phyloP scores from a whole-genome alignment of 2,888 invertebrate genomes.

The Dryobota labecula region DNA sequence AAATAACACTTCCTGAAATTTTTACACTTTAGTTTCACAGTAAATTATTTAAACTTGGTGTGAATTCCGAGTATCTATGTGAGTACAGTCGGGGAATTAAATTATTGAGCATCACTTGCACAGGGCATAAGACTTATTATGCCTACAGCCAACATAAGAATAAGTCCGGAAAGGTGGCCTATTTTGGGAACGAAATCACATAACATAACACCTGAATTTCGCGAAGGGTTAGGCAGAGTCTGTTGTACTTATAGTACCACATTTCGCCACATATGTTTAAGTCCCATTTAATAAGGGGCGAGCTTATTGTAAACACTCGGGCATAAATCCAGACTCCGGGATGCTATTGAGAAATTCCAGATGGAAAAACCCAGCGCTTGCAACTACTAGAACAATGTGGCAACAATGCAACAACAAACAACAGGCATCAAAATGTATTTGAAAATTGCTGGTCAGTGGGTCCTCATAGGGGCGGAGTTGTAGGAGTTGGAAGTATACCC shows the following conservation, averaged over 20 bases:
- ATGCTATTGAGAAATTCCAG: too few relatives aligned
- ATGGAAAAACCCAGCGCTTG: too few relatives aligned
- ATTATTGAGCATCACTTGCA: neutral
- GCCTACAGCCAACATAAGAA: neutral
- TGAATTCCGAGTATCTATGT: neutral
- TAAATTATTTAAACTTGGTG: conserved; percentile 32
- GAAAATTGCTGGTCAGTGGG: conserved; percentile 9
- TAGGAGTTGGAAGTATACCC: too few relatives aligned
- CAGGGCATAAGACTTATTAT: neutral
- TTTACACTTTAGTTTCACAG: conserved; percentile 18
- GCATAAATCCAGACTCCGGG: neutral
- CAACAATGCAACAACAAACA: neutral
- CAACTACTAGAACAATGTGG: neutral
- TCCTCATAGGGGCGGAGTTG: too few relatives aligned
- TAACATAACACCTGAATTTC: neutral
- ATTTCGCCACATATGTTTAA: neutral
- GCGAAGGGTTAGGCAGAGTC: neutral
- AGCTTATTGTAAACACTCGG: neutral
- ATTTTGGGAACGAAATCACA: neutral
- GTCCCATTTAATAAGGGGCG: neutral
- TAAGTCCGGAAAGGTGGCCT: neutral
- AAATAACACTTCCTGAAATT: conserved; percentile 30
- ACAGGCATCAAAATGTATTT: neutral
- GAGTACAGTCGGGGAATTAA: neutral
- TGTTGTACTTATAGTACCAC: neutral